Conservation (phyloP, 1,140 invertebrate species). For the Brachionus rubens region DNA sequence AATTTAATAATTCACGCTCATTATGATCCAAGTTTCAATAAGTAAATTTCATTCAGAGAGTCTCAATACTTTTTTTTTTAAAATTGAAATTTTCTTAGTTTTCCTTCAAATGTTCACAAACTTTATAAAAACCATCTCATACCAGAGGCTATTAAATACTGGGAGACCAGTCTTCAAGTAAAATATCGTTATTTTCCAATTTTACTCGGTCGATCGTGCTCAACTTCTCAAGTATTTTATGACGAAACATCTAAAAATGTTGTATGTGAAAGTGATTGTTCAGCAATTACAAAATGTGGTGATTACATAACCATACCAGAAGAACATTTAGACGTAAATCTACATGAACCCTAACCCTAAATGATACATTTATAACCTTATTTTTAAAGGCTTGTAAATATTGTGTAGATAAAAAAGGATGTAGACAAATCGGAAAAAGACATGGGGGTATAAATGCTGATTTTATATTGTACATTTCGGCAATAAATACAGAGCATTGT, state of each 20-base stretch:
- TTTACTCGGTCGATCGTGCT: constrained; percentile 69
- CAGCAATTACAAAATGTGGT: constrained; percentile 81
- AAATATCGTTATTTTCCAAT: constrained; percentile 77
- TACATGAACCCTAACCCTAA: not conserved
- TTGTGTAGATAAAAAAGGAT: constrained; percentile 46
- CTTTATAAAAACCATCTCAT: constrained; percentile 62
- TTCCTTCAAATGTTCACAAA: not conserved
- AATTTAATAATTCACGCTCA: constrained; percentile 23
- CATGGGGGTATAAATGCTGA: constrained; percentile 70
- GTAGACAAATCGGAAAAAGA: constrained; percentile 51
- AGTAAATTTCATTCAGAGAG: not conserved
- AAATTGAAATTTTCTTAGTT: not conserved
- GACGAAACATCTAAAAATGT: constrained; percentile 1
- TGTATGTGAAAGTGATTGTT: constrained; percentile 83
- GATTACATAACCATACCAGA: constrained; percentile 81
- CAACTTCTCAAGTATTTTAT: constrained; percentile 10
- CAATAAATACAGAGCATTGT: constrained; percentile 84
- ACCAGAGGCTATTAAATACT: constrained; percentile 83
- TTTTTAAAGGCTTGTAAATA: constrained; percentile 51
- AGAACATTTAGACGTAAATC: constrained; percentile 78
- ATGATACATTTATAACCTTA: not conserved
- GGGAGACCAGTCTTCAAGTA: constrained; percentile 84
- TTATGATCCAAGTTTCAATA: not conserved
- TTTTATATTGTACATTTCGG: constrained; percentile 95
- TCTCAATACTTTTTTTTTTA: not conserved